phyloP scores from a whole-genome alignment of 2,888 invertebrate species.

The Phortica okadai region DNA sequence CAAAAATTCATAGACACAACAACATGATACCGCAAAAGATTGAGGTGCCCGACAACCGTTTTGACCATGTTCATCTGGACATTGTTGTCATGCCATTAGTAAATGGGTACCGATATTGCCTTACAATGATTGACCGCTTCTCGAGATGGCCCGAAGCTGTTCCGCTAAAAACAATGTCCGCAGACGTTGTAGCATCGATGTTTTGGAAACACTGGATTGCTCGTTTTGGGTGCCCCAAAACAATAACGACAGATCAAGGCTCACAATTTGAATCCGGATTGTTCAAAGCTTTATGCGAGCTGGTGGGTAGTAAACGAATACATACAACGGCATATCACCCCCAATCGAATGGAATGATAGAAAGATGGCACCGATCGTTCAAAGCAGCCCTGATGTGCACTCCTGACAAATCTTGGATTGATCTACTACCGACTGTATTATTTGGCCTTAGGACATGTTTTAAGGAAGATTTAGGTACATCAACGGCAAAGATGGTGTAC shows the following conservation, averaged over 20 bases:
- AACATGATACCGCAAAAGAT: not conserved
- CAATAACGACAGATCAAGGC: not conserved
- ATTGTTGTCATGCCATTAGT: not conserved
- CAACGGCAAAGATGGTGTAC: conserved; percentile 55
- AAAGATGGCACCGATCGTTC: conserved; percentile 72
- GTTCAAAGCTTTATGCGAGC: not conserved
- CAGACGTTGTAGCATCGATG: not conserved
- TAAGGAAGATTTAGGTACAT: no score
- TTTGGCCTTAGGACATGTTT: conserved; percentile 24
- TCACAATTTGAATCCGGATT: not conserved
- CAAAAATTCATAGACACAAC: not conserved
- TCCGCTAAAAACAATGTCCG: not conserved
- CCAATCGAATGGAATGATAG: conserved; percentile 69
- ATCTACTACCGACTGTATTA: not conserved
- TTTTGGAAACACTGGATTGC: not conserved
- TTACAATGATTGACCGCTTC: conserved; percentile 1
- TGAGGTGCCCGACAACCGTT: not conserved
- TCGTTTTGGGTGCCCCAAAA: not conserved
- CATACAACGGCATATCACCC: conserved; percentile 70
- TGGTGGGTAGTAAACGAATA: not conserved
- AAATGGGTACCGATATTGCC: not conserved
- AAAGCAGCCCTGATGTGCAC: conserved; percentile 69
- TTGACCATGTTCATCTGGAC: not conserved
- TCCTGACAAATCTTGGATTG: conserved; percentile 47
- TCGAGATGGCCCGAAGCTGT: not conserved